phyloP scores from a whole-genome alignment of 2,797 vertebrate genomes.

The Xenopus petersii region DNA sequence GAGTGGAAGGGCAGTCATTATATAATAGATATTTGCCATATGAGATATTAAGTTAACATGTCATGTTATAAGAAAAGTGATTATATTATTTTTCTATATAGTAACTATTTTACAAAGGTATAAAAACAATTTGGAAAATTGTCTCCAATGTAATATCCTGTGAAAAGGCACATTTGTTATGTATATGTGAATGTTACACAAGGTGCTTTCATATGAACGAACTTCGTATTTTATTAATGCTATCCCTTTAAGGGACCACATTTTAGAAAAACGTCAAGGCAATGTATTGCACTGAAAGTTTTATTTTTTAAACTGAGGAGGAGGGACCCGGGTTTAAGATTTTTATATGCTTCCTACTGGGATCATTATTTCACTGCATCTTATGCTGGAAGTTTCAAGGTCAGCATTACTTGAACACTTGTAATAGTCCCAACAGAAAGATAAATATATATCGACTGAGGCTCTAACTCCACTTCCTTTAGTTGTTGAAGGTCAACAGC shows the following conservation, averaged over 20 bases:
- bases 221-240: neutral
- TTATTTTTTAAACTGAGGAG: slow-evolving; percentile 25
- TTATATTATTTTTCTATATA: too few relatives aligned
- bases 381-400: slow-evolving; percentile 67
- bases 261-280: neutral
- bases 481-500: slow-evolving; percentile 71
- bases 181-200: too few relatives aligned
- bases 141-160: too few relatives aligned
- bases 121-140: too few relatives aligned
- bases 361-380: slow-evolving; percentile 64
- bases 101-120: too few relatives aligned
- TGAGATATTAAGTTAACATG: too few relatives aligned
- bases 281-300: slow-evolving; percentile 16
- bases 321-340: slow-evolving; percentile 1
- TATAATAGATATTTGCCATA: too few relatives aligned
- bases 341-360: slow-evolving; percentile 68
- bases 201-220: too few relatives aligned
- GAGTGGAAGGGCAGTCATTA: too few relatives aligned
- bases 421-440: slow-evolving; percentile 71
- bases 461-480: slow-evolving; percentile 64
- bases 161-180: too few relatives aligned
- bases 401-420: slow-evolving; percentile 67
- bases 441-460: slow-evolving; percentile 74
- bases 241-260: neutral
- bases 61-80: too few relatives aligned